Evolutionary conservation across 2,113 vertebrate genomes (phyloP).

Genomic region (Aegotheles bennettii): DNA sequence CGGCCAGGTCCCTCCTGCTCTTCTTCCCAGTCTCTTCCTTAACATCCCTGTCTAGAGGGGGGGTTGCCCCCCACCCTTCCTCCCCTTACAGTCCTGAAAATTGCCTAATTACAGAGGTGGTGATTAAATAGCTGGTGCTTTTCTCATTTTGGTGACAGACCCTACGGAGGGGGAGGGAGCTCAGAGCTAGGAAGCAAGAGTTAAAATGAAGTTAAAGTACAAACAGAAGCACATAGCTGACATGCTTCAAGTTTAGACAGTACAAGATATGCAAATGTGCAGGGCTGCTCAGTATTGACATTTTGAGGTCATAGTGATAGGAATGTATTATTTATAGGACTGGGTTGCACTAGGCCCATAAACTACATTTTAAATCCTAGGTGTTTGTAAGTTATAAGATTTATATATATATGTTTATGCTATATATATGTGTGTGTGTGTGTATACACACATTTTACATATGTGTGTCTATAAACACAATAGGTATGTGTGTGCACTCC

Average conservation of each 20-base stretch:
- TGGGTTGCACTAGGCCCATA: slow-evolving; percentile 52
- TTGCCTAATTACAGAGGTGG: background rate
- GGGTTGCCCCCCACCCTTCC: background rate
- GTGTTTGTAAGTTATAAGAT: slow-evolving; percentile 4
- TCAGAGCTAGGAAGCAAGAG: background rate
- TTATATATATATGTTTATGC: background rate
- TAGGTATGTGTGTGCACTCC: fast-evolving
- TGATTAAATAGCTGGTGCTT: background rate
- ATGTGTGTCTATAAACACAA: too few species aligned
- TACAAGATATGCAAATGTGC: slow-evolving; percentile 50
- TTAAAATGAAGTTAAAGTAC: slow-evolving; percentile 64
- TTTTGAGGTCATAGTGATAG: slow-evolving; percentile 73
- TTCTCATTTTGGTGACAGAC: background rate
- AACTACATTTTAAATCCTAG: slow-evolving; percentile 40
- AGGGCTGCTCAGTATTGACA: slow-evolving; percentile 62
- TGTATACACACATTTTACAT: background rate
- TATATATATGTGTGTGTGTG: fast-evolving
- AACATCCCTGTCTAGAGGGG: background rate
- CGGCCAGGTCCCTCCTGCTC: background rate
- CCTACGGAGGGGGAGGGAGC: background rate
- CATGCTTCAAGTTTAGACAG: slow-evolving; percentile 70
- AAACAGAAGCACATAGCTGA: slow-evolving; percentile 65
- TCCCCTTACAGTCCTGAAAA: background rate
- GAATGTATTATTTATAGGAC: slow-evolving; percentile 74
- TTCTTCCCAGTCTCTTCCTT: background rate